These are phyloP conservation scores for Hypsibius dujardini DNA, from an alignment of 1,140 invertebrate genomes.

Conservation along the genomic window DNA sequence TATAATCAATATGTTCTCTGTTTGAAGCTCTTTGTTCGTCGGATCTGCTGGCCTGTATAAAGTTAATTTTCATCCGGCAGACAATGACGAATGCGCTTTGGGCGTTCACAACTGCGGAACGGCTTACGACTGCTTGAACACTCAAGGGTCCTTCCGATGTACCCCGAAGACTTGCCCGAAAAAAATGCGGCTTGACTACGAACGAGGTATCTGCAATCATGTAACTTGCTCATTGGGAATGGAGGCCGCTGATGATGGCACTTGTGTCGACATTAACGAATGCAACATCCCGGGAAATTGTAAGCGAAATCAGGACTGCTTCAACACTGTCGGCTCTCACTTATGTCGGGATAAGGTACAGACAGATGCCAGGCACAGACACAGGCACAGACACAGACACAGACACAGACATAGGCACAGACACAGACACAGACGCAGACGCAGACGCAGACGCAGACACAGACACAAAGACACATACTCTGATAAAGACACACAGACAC, in stretches of 20 bases:
- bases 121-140: conserved; percentile 67
- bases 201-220: conserved; percentile 28
- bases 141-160: conserved; percentile 56
- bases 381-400: too few relatives aligned
- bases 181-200: conserved; percentile 27
- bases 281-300: conserved; percentile 31
- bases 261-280: conserved; percentile 38
- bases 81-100: conserved; percentile 74
- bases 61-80: conserved; percentile 36
- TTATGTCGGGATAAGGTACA: conserved; percentile 30
- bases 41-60: conserved; percentile 10
- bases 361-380: too few relatives aligned
- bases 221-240: conserved; percentile 37
- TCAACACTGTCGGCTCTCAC: conserved; percentile 41
- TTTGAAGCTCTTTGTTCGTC: background rate
- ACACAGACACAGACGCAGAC: too few relatives aligned
- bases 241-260: conserved; percentile 32
- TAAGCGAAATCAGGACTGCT: conserved; percentile 34
- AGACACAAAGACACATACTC: too few relatives aligned
- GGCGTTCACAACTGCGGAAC: conserved; percentile 60
- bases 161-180: conserved; percentile 40
- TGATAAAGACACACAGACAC: too few relatives aligned
- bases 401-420: too few relatives aligned
- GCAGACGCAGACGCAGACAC: too few relatives aligned
- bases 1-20: conserved; percentile 29